Base-by-base conservation (phyloP, 2,113 vertebrate genomes). In the Serilophus lunatus region DNA sequence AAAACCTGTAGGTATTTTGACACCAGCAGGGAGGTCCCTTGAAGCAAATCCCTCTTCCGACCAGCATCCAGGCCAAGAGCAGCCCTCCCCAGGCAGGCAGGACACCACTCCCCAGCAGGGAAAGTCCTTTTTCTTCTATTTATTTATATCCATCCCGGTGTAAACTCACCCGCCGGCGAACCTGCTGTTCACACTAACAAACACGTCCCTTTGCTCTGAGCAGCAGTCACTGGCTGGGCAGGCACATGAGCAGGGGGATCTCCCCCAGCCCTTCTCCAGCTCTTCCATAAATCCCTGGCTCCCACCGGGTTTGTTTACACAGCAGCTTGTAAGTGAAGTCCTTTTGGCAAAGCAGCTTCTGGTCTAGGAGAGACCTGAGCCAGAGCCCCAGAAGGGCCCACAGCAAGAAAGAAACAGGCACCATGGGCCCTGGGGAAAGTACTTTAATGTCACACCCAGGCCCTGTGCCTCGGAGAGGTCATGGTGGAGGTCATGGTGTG, bases 41-140 rank as follows among this genome's bases (percentile, higher is more conserved):
- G 80, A 69, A 71, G 35, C 60, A 84, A 77, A 65, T 10, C 45
- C n/a, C 51, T 77, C 38, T 54, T 66, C 54, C 0, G 0, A 59
- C 6, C 4, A 0, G 74, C 47, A n/a, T 5, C 28, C 38, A 70
- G 65, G 28, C 15, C 51, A 28, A 53, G 26, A n/a, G 31, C 65
- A 83, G 78, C 56, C 77, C 57, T 60, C 18, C 54, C 54, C 2
- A 0, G 60, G n/a, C 6, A 0, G 66, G 64, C 82, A 69, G 75
- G 71, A 44, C 0, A 1, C 61, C 0, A 3, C 60, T 86, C 60
- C 64, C 80, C 22, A 0, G 54, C 57, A 75, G 81, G 57, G 70
- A 87, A 93, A 97, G 82, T 91, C 84, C 81, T 87, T 95, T 84
- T 60, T 24, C 86, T 38, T 84, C 86, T 87, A 1, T 95, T 95